Conservation (phyloP, 2,888 invertebrate genomes). For the Tromatobia lineatoria region DNA sequence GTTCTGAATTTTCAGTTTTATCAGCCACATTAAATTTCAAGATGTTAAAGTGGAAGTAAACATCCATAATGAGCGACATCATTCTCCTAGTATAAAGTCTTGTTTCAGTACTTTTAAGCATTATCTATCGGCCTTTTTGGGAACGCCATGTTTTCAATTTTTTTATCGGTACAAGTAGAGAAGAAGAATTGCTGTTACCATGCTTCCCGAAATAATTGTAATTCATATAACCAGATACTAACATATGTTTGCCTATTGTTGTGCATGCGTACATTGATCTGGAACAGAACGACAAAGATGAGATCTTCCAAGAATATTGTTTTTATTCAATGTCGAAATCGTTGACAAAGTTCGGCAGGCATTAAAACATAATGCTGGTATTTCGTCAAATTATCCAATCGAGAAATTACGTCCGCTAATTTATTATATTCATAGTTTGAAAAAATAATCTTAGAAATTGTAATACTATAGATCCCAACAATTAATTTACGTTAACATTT, state of each 20-base stretch:
- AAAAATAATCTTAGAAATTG: slow-evolving; percentile 17
- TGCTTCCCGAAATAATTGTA: no score
- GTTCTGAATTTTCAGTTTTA: no score
- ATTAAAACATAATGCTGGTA: background rate
- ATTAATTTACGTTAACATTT: background rate
- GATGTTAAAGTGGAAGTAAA: no score
- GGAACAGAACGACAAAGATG: background rate
- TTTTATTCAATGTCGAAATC: background rate
- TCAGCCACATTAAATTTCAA: no score
- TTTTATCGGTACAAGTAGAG: no score
- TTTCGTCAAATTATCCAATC: slow-evolving; percentile 2
- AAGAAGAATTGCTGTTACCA: no score
- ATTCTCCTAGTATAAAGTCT: no score
- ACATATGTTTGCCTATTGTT: background rate
- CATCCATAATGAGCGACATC: no score
- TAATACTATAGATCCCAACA: background rate
- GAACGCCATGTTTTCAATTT: no score
- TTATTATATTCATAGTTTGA: slow-evolving; percentile 18
- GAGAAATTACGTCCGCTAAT: background rate
- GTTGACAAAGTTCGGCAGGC: background rate
- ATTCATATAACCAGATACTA: no score
- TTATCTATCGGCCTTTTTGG: no score
- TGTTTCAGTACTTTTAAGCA: no score
- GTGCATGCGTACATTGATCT: background rate
- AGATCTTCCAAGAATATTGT: background rate